These are phyloP conservation scores for Patella caerulea DNA, from an alignment of 2,888 invertebrate genomes.

Conservation along the genomic window DNA sequence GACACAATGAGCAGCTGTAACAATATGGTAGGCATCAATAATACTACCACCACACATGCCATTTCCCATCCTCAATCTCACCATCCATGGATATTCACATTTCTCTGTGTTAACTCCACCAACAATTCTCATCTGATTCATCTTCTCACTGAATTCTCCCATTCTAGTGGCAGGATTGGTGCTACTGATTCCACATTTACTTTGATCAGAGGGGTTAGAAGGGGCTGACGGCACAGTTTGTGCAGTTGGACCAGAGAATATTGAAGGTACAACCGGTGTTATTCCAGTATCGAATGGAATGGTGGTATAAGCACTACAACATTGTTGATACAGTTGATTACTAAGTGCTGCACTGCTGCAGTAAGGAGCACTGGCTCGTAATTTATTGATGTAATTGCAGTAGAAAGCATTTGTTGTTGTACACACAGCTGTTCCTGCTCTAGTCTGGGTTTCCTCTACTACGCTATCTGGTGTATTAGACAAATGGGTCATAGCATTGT, in stretches of 20 bases:
- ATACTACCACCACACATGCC: background rate
- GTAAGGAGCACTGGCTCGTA: background rate
- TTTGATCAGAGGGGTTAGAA: background rate
- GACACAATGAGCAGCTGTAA: background rate
- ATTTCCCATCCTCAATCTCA: background rate
- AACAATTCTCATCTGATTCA: conserved; percentile 8
- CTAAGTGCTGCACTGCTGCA: background rate
- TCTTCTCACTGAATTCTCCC: background rate
- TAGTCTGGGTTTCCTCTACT: background rate
- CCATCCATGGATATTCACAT: conserved; percentile 8
- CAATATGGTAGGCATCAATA: conserved; percentile 3
- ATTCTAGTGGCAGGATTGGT: background rate
- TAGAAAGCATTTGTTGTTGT: background rate
- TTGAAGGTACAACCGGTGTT: background rate
- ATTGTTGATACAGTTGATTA: conserved; percentile 3
- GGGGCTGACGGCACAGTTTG: background rate
- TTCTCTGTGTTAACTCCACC: background rate
- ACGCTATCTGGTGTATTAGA: background rate
- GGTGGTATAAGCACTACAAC: background rate
- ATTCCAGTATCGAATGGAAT: background rate
- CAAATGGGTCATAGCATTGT: background rate
- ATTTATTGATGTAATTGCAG: background rate
- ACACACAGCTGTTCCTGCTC: background rate
- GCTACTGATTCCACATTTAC: background rate
- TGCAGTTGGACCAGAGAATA: background rate